Evolutionary conservation across 2,113 vertebrate species (phyloP).

Genomic region (Trogon melanurus): DNA sequence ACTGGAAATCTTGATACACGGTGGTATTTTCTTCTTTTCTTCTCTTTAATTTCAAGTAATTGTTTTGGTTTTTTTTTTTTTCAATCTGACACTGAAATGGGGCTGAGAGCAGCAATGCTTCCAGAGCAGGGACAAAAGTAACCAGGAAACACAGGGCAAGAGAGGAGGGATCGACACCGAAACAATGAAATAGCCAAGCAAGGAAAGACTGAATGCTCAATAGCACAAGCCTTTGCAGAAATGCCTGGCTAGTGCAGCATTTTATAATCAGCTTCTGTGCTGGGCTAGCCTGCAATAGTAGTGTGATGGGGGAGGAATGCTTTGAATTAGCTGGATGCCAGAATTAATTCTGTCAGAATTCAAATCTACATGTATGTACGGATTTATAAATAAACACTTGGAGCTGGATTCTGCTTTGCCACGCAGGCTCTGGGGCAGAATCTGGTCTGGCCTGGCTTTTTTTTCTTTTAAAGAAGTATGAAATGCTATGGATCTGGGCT

Average conservation of each 20-base stretch:
- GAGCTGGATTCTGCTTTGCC: constrained; percentile 38
- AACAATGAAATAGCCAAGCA: constrained; percentile 73
- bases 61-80: not conserved
- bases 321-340: constrained; percentile 68
- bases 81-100: constrained; percentile 36
- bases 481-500: not conserved
- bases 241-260: constrained; percentile 62
- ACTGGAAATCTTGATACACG: not conserved
- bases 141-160: constrained; percentile 70
- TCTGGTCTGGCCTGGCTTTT: not conserved
- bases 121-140: constrained; percentile 71
- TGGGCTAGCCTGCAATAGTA: constrained; percentile 59
- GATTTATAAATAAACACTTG: constrained; percentile 66
- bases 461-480: not conserved
- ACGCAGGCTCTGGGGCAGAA: not conserved
- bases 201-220: constrained; percentile 71
- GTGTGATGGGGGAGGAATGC: constrained; percentile 67
- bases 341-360: constrained; percentile 69
- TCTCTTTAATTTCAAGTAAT: constrained; percentile 32
- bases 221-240: constrained; percentile 73
- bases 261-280: constrained; percentile 69
- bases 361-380: constrained; percentile 52
- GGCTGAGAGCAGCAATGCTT: constrained; percentile 59
- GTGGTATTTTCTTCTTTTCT: constrained; percentile 21
- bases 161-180: constrained; percentile 67